These are phyloP conservation scores for Pseudotriccus pelzelni DNA, from an alignment of 2,797 vertebrate genomes.

Conservation along the genomic window DNA sequence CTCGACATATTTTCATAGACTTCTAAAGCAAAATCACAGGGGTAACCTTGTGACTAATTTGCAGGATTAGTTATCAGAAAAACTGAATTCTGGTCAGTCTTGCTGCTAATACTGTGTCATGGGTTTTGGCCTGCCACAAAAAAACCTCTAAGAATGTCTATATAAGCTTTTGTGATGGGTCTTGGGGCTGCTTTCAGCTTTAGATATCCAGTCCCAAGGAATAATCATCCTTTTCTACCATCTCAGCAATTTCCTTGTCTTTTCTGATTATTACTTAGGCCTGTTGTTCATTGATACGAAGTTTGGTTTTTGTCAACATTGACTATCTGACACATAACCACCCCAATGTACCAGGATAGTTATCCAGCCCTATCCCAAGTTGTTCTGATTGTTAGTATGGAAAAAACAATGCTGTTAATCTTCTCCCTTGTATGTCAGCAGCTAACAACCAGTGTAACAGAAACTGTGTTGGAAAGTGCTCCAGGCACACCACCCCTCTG, in stretches of 20 bases:
- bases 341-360: neutral
- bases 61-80: neutral
- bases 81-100: neutral
- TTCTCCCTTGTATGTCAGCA: neutral
- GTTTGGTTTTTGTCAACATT: neutral
- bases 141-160: neutral
- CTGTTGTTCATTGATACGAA: neutral
- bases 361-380: neutral
- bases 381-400: neutral
- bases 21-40: neutral
- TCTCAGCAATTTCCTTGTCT: neutral
- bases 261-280: neutral
- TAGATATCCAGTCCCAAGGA: neutral
- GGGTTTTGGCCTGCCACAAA: neutral
- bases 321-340: neutral
- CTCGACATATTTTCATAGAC: neutral
- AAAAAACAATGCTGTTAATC: neutral
- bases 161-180: neutral
- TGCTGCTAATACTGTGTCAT: neutral
- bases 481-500: slow-evolving; percentile 33
- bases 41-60: neutral
- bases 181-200: neutral
- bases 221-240: neutral
- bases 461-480: slow-evolving; percentile 24
- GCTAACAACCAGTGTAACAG: neutral